These are phyloP conservation scores for Fratercula arctica DNA, from an alignment of 2,797 vertebrate species.

Conservation along the genomic window DNA sequence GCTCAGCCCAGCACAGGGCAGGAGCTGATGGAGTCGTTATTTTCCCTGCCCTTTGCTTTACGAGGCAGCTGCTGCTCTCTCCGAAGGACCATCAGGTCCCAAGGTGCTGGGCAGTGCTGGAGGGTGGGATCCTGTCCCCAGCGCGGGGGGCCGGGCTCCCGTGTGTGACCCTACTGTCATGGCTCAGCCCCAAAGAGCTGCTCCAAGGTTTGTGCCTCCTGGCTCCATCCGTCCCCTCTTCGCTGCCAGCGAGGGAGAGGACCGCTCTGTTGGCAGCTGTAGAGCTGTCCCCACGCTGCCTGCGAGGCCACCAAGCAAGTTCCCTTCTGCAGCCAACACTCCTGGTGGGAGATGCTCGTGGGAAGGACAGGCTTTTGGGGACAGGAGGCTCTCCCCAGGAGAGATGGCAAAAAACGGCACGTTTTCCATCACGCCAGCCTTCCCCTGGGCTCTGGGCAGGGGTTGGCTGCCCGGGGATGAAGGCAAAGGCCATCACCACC, in stretches of 20 bases:
- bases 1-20: neutral
- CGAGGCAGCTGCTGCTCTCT: neutral
- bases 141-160: fast-evolving
- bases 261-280: fast-evolving
- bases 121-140: neutral
- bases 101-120: neutral
- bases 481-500: neutral
- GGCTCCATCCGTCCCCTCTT: neutral
- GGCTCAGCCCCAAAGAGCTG: fast-evolving
- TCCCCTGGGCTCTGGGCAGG: neutral
- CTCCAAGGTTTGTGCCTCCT: neutral
- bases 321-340: neutral
- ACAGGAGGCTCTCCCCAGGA: neutral
- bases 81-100: fast-evolving
- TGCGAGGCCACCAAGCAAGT: neutral
- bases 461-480: neutral
- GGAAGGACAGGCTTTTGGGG: neutral
- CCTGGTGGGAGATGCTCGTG: neutral
- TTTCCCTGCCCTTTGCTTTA: neutral
- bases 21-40: neutral
- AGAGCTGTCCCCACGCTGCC: neutral
- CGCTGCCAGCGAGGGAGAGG: neutral
- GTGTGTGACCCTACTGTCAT: fast-evolving
- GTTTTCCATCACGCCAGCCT: neutral
- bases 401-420: neutral